Evolutionary conservation across 2,113 vertebrate species (phyloP).

Genomic region (Glaucomys volans): DNA sequence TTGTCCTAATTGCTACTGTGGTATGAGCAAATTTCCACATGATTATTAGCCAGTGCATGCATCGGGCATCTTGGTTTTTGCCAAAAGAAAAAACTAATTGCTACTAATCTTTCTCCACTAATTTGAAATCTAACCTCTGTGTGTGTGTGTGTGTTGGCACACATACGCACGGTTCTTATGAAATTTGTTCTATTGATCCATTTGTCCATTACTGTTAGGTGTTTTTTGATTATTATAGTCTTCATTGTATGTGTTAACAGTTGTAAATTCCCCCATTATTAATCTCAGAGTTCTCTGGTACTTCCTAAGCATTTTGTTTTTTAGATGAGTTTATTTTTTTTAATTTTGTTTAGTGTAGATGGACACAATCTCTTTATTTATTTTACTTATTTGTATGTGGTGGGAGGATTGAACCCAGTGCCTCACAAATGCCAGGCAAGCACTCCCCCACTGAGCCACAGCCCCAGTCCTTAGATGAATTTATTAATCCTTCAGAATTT

Average conservation of each 20-base stretch:
- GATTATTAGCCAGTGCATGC: neutral
- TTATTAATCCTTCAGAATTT: neutral
- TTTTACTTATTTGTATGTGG: too few species aligned
- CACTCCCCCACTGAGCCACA: too few species aligned
- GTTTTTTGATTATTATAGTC: neutral
- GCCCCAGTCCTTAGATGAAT: neutral
- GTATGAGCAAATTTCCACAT: neutral
- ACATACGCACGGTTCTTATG: neutral
- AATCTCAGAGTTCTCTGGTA: neutral
- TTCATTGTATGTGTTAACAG: neutral
- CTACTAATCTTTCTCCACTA: neutral
- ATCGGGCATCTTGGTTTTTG: neutral
- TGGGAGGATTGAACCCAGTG: too few species aligned
- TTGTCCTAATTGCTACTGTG: neutral
- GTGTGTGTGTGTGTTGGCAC: too few species aligned
- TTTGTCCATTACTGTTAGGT: neutral
- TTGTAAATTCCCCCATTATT: neutral
- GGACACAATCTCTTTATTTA: too few species aligned
- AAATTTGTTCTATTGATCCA: neutral
- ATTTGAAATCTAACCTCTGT: neutral
- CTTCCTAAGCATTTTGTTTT: constrained; percentile 22
- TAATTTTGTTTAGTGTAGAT: too few species aligned
- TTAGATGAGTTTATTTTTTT: neutral
- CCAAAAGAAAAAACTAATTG: neutral
- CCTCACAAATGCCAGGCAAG: too few species aligned